Base-by-base conservation (phyloP, 2,888 invertebrate species). In the Lycaena phlaeas region DNA sequence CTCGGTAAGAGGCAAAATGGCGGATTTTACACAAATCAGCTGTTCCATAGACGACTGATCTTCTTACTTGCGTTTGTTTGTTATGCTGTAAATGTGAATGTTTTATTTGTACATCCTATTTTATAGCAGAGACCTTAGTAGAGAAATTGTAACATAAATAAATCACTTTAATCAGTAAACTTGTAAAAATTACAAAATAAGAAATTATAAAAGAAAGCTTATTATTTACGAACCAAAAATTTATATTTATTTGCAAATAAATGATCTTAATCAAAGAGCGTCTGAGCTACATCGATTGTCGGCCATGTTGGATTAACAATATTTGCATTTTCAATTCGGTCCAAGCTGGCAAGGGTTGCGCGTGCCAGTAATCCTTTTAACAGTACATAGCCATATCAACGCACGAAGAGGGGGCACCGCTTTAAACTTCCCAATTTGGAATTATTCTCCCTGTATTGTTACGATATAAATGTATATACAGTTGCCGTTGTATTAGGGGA, bases 241-340 rank as follows among this genome's bases (percentile, higher is more conserved):
- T 22, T 22, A 5, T 5, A 2, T 5, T 22, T 9, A 22, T 22
- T 22, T 22, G 22, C 5, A 9, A 7, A 5, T 22, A 22, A 22
- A 22, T 5, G 5, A 9, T 5, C 22, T 2, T 22, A 22, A 22
- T 22, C 22, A 7, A 2, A 9, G 7, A 22, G 22, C 18, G 29
- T 29, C 25, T 39, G 18, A 34, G 18, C 34, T 11, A 10, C 10
- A 30, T 30, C 39, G 31, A 31, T 34, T 41, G 52, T 51, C 57
- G 53, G 63, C 67, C 68, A 64, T 67, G 47, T 62, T 65, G 71
- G 59, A 68, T 71, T 70, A 71, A 58, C 58, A 38, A 50, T 73
- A 72, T 74, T 74, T 73, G 74, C 75, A 74, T 74, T 74, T 65
- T 59, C 64, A 68, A 71, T 71, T 63, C 55, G 45, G 38, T 38